Evolutionary conservation across 2,797 vertebrate genomes (phyloP), one percentile per base, ranked within the genome.

Genomic region (Prunella strophiata): DNA sequence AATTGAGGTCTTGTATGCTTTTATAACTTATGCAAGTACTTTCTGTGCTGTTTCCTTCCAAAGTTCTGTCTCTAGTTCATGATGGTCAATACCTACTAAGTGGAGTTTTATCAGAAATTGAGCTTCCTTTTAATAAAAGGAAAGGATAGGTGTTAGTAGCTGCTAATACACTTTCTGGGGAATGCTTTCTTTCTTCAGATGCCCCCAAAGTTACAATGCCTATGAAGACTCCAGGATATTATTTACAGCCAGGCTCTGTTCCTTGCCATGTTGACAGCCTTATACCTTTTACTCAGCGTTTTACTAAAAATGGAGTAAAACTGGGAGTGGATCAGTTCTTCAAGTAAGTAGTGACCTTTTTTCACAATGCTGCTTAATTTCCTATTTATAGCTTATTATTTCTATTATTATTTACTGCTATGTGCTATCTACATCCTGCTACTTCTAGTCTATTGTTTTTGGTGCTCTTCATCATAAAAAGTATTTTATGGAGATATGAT

Each of bases 181-280:
- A 80, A 75, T 47, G 14, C 67, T 89, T 93, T 38, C 63, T 97
- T 89, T 79, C 66, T 72, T 83, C 90, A 99, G 99, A 97, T 97
- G 98, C 98, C 68, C 99, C 99, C 5, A 99, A 98, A 96, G 99
- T 99, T 57, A 97, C 97, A 92, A 99, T 99, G 99, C 98, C 98
- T 5, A 62, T 84, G 76, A 98, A 93, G 57, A 99, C 98, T 47
- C 98, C 97, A 21, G 99, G 99, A 22, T 99, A 99, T 95, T 99
- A 99, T 96, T 98, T 99, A 29, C 99, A 99, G 94, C 98, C 97
- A 32, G 99, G 98, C 20, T 92, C 86, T n/a, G 96, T 99, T 86
- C 88, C 62, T 72, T 99, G 99, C 95, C 98, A 98, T 1, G 98
- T 99, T 30, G 98, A 99, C 65, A 99, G 99, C 92, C 98, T 99